These are phyloP conservation scores for Cottus gobio DNA, from an alignment of 2,113 vertebrate genomes.

Conservation along the genomic window DNA sequence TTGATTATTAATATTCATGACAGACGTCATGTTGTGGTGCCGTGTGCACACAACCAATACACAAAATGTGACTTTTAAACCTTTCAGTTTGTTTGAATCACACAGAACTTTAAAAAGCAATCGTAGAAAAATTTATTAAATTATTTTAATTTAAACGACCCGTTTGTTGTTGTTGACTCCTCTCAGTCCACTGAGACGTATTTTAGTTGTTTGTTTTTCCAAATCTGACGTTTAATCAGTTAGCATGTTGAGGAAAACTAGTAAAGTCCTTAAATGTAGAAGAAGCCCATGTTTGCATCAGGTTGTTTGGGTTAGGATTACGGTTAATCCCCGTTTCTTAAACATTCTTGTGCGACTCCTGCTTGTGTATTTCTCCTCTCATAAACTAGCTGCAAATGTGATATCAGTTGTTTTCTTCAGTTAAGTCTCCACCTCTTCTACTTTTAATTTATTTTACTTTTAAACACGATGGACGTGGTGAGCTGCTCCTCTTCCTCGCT, in stretches of 20 bases:
- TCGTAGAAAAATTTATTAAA: too few species aligned
- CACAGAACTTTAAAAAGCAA: too few species aligned
- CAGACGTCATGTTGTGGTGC: too few species aligned
- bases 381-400: background rate
- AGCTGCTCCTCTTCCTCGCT: conserved; percentile 24
- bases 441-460: background rate
- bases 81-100: too few species aligned
- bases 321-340: conserved; percentile 60
- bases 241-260: background rate
- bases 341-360: conserved; percentile 36
- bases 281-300: conserved; percentile 12
- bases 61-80: too few species aligned
- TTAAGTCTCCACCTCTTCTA: background rate
- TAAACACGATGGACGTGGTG: conserved; percentile 22
- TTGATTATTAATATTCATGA: too few species aligned
- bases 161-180: too few species aligned
- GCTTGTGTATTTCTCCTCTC: background rate
- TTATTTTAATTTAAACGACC: too few species aligned
- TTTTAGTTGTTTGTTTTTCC: background rate
- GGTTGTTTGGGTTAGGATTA: conserved; percentile 72
- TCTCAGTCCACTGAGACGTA: background rate
- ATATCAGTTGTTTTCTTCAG: background rate
- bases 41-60: too few species aligned
- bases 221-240: conserved; percentile 1
- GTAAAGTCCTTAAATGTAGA: conserved; percentile 21